A percentile compares a stretch with the other conserved stretches of the same genome.
Evolutionary conservation across 2,888 invertebrate genomes (phyloP).

Genomic region (Maniola hyperantus): DNA sequence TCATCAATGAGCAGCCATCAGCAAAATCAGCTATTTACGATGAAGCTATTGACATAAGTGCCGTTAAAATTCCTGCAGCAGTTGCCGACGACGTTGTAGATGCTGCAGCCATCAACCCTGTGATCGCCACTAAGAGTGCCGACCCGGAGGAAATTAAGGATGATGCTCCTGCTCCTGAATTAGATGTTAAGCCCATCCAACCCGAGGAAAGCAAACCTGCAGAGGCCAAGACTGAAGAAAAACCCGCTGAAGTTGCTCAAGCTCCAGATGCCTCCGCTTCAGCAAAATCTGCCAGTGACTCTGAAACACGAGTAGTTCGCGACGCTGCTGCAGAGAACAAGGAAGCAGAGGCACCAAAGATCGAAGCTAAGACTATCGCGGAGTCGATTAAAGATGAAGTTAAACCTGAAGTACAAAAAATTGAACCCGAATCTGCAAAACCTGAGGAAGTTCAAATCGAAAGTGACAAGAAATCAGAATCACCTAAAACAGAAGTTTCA

Average conservation of each 20-base stretch:
- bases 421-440: slow-evolving; percentile 43
- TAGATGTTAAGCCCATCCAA: slow-evolving; percentile 34
- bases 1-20: slow-evolving; percentile 49
- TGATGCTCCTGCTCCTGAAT: slow-evolving; percentile 40
- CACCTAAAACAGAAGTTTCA: slow-evolving; percentile 32
- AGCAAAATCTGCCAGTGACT: slow-evolving; percentile 39
- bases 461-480: slow-evolving; percentile 42
- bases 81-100: slow-evolving; percentile 66
- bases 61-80: slow-evolving; percentile 58
- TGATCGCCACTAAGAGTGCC: slow-evolving; percentile 62
- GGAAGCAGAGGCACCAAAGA: slow-evolving; percentile 39
- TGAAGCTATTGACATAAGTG: slow-evolving; percentile 60
- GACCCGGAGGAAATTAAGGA: slow-evolving; percentile 59
- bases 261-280: slow-evolving; percentile 32
- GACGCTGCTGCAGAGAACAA: slow-evolving; percentile 65
- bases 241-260: slow-evolving; percentile 39
- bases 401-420: slow-evolving; percentile 37
- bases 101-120: slow-evolving; percentile 55
- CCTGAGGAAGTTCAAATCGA: slow-evolving; percentile 43
- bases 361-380: slow-evolving; percentile 41
- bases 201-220: slow-evolving; percentile 43
- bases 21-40: slow-evolving; percentile 56
- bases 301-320: slow-evolving; percentile 65
- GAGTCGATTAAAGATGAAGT: slow-evolving; percentile 39
- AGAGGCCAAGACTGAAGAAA: slow-evolving; percentile 44